Conservation (phyloP, 2,797 vertebrate species). For the Brachyrhaphis roseni region DNA sequence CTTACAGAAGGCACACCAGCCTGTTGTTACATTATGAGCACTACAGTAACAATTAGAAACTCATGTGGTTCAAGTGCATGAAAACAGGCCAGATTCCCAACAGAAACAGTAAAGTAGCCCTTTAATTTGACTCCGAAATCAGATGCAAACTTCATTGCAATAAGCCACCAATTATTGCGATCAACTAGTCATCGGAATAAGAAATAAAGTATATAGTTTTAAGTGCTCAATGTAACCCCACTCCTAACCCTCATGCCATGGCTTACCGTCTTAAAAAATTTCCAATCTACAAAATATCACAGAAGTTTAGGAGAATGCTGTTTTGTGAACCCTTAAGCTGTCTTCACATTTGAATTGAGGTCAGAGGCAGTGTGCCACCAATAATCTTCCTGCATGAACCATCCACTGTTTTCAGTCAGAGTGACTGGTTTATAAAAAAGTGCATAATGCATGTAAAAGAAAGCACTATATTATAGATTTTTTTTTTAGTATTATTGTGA, state of each 20-base stretch:
- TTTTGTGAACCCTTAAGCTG: neutral
- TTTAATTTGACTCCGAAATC: neutral
- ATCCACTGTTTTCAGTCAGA: neutral
- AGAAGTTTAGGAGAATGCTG: neutral
- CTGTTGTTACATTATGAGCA: neutral
- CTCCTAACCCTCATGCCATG: neutral
- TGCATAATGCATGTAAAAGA: neutral
- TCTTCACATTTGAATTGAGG: neutral
- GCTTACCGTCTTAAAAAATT: neutral
- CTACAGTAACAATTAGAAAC: neutral
- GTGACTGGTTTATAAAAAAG: neutral
- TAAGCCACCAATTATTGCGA: neutral
- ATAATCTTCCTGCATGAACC: neutral
- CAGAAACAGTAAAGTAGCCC: neutral
- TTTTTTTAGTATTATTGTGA: neutral
- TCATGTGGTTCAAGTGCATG: neutral
- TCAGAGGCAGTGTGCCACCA: neutral
- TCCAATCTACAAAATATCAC: neutral
- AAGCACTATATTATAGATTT: neutral
- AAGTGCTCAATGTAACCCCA: neutral
- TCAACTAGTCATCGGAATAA: neutral
- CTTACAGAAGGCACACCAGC: slow-evolving; percentile 19
- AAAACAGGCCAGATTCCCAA: neutral
- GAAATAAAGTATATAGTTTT: neutral
- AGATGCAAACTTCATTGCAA: neutral